Conservation (phyloP, 1,140 invertebrate genomes). For the Phortica variegata region DNA sequence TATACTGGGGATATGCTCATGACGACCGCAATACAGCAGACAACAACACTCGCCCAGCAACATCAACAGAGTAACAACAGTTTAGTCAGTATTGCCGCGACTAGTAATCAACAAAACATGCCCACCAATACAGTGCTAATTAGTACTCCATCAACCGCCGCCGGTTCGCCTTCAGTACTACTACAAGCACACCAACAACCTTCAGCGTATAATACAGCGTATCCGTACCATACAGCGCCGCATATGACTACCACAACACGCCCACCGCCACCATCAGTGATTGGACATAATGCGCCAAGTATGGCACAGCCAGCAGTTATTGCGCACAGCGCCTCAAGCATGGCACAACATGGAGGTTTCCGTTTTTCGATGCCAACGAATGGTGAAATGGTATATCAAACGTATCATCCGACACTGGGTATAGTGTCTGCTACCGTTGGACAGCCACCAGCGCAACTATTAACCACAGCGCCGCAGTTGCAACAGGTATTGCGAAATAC, state of each 20-base stretch:
- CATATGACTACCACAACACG: background rate
- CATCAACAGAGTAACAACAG: too few species aligned
- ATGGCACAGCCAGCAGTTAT: too few species aligned
- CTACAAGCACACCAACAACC: background rate
- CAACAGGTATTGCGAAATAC: constrained; percentile 63
- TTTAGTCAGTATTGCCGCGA: too few species aligned
- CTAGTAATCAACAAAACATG: too few species aligned
- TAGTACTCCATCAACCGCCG: constrained; percentile 14
- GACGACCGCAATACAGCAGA: constrained; percentile 28
- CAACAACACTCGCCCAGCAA: too few species aligned
- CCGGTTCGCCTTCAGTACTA: too few species aligned
- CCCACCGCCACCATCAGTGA: constrained; percentile 15
- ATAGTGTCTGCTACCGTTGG: constrained; percentile 40
- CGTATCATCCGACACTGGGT: constrained; percentile 55
- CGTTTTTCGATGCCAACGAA: constrained; percentile 55
- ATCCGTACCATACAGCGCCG: too few species aligned
- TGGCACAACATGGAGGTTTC: constrained; percentile 56
- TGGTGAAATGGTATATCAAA: constrained; percentile 54
- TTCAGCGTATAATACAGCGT: too few species aligned
- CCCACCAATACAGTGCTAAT: constrained; percentile 14
- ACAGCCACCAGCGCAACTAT: constrained; percentile 59
- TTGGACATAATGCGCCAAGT: constrained; percentile 16
- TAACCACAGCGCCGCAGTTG: constrained; percentile 54
- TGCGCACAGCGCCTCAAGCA: constrained; percentile 55
- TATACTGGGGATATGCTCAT: too few species aligned